phyloP scores from a whole-genome alignment of 2,113 vertebrate genomes.

The Plectropomus leopardus region DNA sequence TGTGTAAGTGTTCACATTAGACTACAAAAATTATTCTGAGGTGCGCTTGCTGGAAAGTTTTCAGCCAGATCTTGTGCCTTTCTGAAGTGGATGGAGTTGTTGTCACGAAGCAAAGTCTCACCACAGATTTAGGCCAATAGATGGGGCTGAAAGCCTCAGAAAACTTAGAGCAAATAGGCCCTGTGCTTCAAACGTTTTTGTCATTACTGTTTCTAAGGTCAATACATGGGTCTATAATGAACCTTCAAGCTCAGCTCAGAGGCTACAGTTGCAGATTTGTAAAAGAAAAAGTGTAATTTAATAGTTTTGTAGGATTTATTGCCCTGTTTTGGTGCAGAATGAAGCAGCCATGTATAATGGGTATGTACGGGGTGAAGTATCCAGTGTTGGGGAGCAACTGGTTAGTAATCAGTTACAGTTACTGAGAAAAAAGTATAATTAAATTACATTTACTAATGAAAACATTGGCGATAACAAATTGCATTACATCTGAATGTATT shows the following conservation, averaged over 20 bases:
- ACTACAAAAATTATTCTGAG: too few species aligned
- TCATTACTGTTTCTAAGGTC: background rate
- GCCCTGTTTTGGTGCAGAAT: background rate
- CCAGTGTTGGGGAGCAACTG: too few species aligned
- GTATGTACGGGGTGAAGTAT: too few species aligned
- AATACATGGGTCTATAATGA: too few species aligned
- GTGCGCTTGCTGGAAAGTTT: background rate
- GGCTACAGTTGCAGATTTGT: background rate
- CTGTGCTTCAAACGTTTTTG: background rate
- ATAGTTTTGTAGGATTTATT: background rate
- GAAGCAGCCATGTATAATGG: background rate
- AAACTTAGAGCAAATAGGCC: background rate
- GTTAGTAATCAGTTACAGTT: too few species aligned
- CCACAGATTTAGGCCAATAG: background rate
- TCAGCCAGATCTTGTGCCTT: background rate
- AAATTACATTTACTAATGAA: too few species aligned
- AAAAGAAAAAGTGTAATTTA: background rate
- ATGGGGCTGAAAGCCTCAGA: conserved; percentile 3
- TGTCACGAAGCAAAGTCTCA: background rate
- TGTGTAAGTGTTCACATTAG: background rate
- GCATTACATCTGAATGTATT: too few species aligned
- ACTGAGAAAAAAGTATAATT: too few species aligned
- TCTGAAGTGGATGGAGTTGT: background rate
- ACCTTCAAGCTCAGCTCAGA: background rate
- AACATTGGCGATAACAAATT: too few species aligned